These are phyloP conservation scores for Synanthedon myopaeformis DNA, from an alignment of 2,888 invertebrate genomes.

Conservation along the genomic window DNA sequence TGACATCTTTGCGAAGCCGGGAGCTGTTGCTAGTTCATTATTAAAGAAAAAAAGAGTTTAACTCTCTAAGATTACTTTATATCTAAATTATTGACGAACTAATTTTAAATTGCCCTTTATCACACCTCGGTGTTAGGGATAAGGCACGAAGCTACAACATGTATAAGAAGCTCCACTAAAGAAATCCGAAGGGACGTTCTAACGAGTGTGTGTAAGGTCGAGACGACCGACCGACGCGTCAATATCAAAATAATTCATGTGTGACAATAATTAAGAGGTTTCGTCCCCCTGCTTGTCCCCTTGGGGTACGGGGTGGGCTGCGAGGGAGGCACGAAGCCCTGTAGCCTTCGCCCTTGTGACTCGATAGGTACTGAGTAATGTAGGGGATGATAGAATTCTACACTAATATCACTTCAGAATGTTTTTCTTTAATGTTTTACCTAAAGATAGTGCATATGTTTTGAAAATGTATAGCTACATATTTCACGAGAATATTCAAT, in stretches of 20 bases:
- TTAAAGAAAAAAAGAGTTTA: too few species aligned
- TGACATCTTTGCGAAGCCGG: too few species aligned
- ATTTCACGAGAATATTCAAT: too few species aligned
- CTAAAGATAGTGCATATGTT: too few species aligned
- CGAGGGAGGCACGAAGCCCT: conserved; percentile 19
- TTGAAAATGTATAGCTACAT: too few species aligned
- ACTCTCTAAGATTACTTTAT: too few species aligned
- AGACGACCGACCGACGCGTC: conserved; percentile 26
- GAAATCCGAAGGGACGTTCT: conserved; percentile 17
- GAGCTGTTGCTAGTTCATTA: too few species aligned
- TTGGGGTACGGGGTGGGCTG: conserved; percentile 21
- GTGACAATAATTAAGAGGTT: conserved; percentile 63
- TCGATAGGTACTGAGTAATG: conserved; percentile 16
- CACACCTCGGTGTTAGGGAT: neutral
- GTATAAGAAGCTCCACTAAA: conserved; percentile 9
- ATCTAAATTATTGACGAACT: neutral
- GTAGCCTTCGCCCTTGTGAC: conserved; percentile 25
- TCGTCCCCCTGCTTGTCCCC: conserved; percentile 26
- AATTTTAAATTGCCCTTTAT: neutral
- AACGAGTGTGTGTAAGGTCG: conserved; percentile 17
- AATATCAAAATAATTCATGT: conserved; percentile 64
- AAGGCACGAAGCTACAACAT: conserved; percentile 4
- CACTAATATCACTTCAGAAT: neutral
- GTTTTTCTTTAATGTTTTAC: neutral
- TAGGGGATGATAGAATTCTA: neutral